Evolutionary conservation across 2,888 invertebrate genomes (phyloP).

Genomic region (Morpho deidamia): DNA sequence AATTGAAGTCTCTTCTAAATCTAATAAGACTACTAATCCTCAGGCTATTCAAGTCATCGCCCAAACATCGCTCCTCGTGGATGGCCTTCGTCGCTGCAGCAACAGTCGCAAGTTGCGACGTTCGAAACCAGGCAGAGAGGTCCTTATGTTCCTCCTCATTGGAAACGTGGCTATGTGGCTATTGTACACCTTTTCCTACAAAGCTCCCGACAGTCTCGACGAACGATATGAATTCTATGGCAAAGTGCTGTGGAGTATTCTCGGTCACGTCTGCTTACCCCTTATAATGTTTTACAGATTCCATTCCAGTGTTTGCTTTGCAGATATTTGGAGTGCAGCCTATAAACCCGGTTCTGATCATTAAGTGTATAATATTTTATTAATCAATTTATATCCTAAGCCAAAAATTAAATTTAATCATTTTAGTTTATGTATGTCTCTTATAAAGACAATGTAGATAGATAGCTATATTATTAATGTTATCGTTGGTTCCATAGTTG

Average conservation of each 20-base stretch:
- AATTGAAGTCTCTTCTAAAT: too few species aligned
- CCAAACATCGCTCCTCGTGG: constrained; percentile 86
- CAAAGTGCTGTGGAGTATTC: constrained; percentile 83
- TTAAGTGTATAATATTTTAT: constrained; percentile 27
- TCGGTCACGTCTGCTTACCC: constrained; percentile 85
- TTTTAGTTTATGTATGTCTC: constrained; percentile 5
- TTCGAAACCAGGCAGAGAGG: constrained; percentile 85
- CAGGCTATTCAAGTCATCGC: constrained; percentile 84
- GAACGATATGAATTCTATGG: constrained; percentile 84
- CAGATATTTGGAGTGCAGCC: constrained; percentile 87
- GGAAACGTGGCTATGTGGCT: constrained; percentile 88
- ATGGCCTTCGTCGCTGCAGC: constrained; percentile 85
- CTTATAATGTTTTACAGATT: constrained; percentile 88
- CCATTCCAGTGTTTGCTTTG: constrained; percentile 87
- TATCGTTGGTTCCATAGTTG: not conserved
- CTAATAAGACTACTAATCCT: constrained; percentile 9
- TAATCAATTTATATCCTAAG: not conserved
- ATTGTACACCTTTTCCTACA: constrained; percentile 82
- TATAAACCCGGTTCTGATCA: constrained; percentile 79
- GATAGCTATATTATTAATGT: not conserved
- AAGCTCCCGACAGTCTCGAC: constrained; percentile 68
- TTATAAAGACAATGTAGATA: constrained; percentile 17
- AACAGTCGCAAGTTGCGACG: constrained; percentile 80
- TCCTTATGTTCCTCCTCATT: constrained; percentile 86
- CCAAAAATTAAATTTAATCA: not conserved